Evolutionary conservation across 2,113 vertebrate species (phyloP), one percentile per base, ranked within the genome.

Genomic region (Oryzias melastigma): DNA sequence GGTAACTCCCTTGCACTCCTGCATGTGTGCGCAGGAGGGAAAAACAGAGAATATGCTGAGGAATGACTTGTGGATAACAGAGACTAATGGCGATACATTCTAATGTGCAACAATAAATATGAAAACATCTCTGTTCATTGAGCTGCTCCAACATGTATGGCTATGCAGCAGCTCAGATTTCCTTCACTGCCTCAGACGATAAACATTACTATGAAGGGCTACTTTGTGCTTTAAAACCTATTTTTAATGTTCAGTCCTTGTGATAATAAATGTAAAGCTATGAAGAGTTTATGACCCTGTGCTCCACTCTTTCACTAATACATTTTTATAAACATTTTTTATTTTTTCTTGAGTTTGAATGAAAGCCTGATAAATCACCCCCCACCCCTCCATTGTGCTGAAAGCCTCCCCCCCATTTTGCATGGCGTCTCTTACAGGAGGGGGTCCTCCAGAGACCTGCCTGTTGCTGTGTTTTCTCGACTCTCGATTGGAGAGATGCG

Each of bases 401-500:
- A 68, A 62, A 77, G 82, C 27, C 17, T 15, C 2, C 44, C 42
- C 6, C 40, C 62, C 52, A 17, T 14, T 78, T 58, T 62, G 19
- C 17, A 52, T 25, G 48, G 35, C 10, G 1, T 66, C 42, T 78
- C 49, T 67, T 44, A 1, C 58, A 61, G 61, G 52, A 61, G 58
- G 7, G 25, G 6, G n/a, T 71, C 63, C 78, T 62, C 74, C 70
- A 22, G 67, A 67, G 75, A 68, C 66, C 24, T 17, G 45, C 57
- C 76, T 75, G 77, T 75, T 82, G 79, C 79, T 67, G 52, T 62
- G 2, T 62, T 64, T 64, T 58, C 65, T 73, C 48, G 57, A 62
- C 56, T 54, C 50, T 67, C 57, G 64, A 51, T 57, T 50, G 71
- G 58, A 71, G 58, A 18, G 65, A 62, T 55, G 65, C 45, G 54